Evolutionary conservation across 2,113 vertebrate genomes (phyloP).

Genomic region (Arizona elegans): DNA sequence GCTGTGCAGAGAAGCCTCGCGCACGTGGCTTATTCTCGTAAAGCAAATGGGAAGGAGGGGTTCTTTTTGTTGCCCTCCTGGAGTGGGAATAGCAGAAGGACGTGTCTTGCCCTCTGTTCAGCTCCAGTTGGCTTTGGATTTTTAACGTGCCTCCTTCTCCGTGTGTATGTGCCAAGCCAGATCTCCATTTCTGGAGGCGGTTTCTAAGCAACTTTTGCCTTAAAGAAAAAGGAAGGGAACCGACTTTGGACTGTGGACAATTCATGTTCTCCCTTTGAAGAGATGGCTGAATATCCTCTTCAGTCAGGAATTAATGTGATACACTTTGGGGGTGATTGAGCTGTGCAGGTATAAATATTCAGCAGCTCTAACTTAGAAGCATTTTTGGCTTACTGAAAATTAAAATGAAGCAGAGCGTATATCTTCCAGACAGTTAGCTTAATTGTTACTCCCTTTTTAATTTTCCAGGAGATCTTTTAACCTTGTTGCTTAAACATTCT

Average conservation of each 20-base stretch:
- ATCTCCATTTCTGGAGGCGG: background rate
- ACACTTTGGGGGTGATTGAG: slow-evolving; percentile 21
- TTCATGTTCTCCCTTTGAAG: background rate
- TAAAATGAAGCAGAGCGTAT: slow-evolving; percentile 36
- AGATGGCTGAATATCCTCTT: slow-evolving; percentile 26
- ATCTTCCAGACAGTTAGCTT: slow-evolving; percentile 20
- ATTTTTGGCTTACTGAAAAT: slow-evolving; percentile 25
- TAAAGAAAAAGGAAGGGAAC: rapidly evolving
- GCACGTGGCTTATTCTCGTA: background rate
- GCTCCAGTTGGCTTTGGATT: background rate
- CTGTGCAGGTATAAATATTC: background rate
- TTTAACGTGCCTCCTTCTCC: rapidly evolving
- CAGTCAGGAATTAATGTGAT: slow-evolving; percentile 12
- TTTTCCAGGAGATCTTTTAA: slow-evolving; percentile 44
- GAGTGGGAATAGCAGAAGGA: background rate
- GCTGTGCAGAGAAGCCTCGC: background rate
- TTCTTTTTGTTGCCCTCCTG: background rate
- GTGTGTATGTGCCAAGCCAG: background rate
- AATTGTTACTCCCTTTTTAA: slow-evolving; percentile 28
- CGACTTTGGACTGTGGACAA: background rate
- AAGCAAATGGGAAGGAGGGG: background rate
- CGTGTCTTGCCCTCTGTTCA: background rate
- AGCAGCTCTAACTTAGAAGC: background rate
- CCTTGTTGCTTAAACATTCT: slow-evolving; percentile 55
- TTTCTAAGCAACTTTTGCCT: background rate